Percentiles rank a stretch among this genome's conserved stretches.
Evolutionary conservation across 2,888 invertebrate species (phyloP).

Genomic region (Pyrrhopygopsis socrates): DNA sequence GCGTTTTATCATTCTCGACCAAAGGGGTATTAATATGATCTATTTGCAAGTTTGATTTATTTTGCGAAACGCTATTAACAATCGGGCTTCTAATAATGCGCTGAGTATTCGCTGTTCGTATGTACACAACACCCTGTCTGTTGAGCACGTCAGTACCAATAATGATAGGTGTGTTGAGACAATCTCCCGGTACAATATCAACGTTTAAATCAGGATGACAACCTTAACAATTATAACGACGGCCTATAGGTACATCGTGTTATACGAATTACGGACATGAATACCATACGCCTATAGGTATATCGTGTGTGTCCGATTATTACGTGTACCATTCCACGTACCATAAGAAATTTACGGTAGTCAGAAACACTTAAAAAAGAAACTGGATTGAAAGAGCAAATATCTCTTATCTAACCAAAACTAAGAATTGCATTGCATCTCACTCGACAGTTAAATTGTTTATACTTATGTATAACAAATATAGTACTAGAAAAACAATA

Average conservation of each 20-base stretch:
- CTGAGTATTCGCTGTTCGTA: conserved; percentile 61
- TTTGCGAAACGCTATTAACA: neutral
- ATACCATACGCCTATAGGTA: too few species aligned
- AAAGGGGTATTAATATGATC: conserved; percentile 58
- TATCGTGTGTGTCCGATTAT: too few species aligned
- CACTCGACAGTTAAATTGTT: too few species aligned
- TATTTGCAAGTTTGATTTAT: neutral
- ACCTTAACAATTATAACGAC: too few species aligned
- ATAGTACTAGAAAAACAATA: conserved; percentile 87
- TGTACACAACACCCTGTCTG: conserved; percentile 75
- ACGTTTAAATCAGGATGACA: too few species aligned
- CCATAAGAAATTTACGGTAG: too few species aligned
- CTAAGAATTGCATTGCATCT: neutral
- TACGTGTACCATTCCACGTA: too few species aligned
- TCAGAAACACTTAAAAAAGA: too few species aligned
- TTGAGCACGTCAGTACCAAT: conserved; percentile 83
- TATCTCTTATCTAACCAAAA: too few species aligned
- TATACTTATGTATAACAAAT: neutral
- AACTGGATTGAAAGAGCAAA: too few species aligned
- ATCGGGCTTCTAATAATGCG: conserved; percentile 39
- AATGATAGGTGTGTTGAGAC: conserved; percentile 73
- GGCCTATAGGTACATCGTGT: too few species aligned
- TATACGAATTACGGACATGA: too few species aligned
- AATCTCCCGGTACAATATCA: conserved; percentile 62
- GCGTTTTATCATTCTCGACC: conserved; percentile 38